Evolutionary conservation across 2,113 vertebrate genomes (phyloP).

Genomic region (Varanus komodoensis): DNA sequence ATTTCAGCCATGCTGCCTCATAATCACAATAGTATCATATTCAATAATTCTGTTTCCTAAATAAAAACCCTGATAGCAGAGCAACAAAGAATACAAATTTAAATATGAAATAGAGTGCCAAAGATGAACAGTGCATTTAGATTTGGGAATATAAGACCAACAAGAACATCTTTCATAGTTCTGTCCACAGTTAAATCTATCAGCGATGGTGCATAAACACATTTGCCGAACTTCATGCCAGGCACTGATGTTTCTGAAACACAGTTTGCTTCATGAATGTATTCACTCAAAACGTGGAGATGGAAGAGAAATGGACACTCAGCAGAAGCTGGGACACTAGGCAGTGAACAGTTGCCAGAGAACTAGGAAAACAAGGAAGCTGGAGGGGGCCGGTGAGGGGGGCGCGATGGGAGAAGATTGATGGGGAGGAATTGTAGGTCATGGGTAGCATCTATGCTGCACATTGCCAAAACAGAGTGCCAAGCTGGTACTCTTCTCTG

Average conservation of each 20-base stretch:
- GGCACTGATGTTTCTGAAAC: constrained; percentile 13
- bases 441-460: too few species aligned
- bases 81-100: not conserved
- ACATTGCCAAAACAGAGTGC: too few species aligned
- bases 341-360: too few species aligned
- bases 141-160: not conserved
- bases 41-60: not conserved
- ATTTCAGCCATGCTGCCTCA: not conserved
- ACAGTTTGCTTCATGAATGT: not conserved
- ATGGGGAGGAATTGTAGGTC: too few species aligned
- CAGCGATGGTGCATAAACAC: not conserved
- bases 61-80: not conserved
- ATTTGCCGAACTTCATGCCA: not conserved
- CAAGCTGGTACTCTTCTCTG: too few species aligned
- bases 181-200: not conserved
- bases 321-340: too few species aligned
- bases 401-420: too few species aligned
- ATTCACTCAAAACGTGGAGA: not conserved
- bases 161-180: not conserved
- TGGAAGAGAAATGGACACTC: too few species aligned
- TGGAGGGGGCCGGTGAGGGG: too few species aligned
- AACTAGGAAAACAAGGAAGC: too few species aligned
- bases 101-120: not conserved
- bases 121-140: not conserved
- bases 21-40: not conserved